Evolutionary conservation across 2,113 vertebrate genomes (phyloP), one percentile per base, ranked within the genome.

Genomic region (Sorex araneus): DNA sequence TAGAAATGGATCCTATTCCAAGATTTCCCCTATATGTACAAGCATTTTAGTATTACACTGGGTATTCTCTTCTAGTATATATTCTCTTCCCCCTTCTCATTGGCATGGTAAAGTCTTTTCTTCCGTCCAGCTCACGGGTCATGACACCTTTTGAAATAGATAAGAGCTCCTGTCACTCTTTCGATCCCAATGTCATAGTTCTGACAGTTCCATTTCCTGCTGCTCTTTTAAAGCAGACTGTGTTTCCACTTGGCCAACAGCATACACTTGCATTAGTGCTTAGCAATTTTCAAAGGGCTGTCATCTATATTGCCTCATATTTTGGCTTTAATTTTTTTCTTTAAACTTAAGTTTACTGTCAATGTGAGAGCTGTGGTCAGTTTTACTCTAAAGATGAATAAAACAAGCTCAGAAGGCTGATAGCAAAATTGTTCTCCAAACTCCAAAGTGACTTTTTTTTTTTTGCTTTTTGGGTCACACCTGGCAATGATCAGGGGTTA

Each of bases 281-380:
- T 89, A 23, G 36, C 10, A 23, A 47, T 75, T 81, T 95, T 40
- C 57, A 85, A 74, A 82, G 28, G 36, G 8, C 36, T 71, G 25
- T 79, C 30, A 73, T 8, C n/a, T 64, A 6, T 69, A 6, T 54
- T 36, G 28, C 70, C 23, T 84, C n/a, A 19, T 60, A 73, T 78
- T 81, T 84, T 10, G 84, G 23, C 4, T 92, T 89, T 69, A 70
- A 75, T 66, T 57, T 64, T 64, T 9, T 32, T 4, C 9, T 78
- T 82, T 73, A 16, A 70, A 78, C 66, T 86, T 76, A 79, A 94
- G 63, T 57, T 5, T 23, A 1, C 9, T 84, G 2, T 40, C 74
- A 63, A 73, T 12, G 47, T 16, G 21, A 89, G 27, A 80, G 8
- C 85, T 19, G 4, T 50, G 84, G 25, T 60, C 63, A 69, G 34